Conservation (phyloP, 2,113 vertebrate genomes). For the Spea bombifrons region DNA sequence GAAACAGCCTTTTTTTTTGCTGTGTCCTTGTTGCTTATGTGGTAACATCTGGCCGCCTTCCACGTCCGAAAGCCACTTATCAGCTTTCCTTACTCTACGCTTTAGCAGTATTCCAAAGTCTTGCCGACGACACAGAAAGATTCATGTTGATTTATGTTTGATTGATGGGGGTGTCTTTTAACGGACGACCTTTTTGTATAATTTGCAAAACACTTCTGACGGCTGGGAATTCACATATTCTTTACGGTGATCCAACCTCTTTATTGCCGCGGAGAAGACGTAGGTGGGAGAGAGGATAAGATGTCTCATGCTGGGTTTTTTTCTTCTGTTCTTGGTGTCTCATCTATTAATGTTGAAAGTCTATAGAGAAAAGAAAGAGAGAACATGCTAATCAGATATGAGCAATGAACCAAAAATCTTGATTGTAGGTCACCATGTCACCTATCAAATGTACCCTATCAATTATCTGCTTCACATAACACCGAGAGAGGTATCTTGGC, state of each 20-base stretch:
- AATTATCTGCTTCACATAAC: no score
- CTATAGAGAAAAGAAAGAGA: no score
- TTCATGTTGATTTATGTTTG: constrained; percentile 26
- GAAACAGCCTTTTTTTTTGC: constrained; percentile 8
- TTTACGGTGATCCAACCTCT: constrained; percentile 21
- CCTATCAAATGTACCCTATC: no score
- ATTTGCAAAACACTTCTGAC: constrained; percentile 29
- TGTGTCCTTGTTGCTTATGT: constrained; percentile 32
- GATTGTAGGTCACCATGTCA: no score
- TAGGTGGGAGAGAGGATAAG: background rate
- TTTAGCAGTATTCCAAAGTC: constrained; percentile 7
- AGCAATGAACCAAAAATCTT: no score
- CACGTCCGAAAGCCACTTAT: constrained; percentile 4
- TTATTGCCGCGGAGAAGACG: constrained; percentile 2
- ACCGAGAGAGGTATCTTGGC: no score
- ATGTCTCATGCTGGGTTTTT: no score
- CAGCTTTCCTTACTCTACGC: constrained; percentile 11
- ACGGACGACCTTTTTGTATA: constrained; percentile 35
- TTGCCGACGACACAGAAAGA: constrained; percentile 40
- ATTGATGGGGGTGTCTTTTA: constrained; percentile 31
- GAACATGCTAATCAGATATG: no score
- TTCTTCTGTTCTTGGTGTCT: no score
- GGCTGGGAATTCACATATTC: constrained; percentile 14
- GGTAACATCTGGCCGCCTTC: constrained; percentile 5
- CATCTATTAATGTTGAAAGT: no score